Conservation (phyloP, 2,797 vertebrate species). For the Cynodonichthys magdalenae region DNA sequence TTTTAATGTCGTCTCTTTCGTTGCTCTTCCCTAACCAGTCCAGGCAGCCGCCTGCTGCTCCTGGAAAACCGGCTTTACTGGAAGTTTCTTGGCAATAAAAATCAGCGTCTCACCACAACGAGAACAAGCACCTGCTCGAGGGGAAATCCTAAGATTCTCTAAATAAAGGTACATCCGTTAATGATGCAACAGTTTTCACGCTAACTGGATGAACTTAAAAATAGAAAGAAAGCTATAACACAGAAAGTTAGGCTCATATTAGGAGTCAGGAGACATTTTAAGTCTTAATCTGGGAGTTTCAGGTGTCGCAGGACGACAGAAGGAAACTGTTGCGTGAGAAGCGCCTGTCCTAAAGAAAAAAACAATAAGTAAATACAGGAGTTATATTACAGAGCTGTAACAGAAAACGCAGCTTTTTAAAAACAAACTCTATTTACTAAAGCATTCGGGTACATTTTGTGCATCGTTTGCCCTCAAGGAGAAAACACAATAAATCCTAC, state of each 20-base stretch:
- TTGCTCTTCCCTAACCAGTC: neutral
- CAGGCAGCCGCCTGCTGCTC: neutral
- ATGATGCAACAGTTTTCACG: no score
- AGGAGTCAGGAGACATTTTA: no score
- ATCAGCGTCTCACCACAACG: no score
- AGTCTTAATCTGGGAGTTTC: no score
- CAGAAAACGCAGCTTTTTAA: neutral
- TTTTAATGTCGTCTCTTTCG: neutral
- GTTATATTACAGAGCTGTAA: neutral
- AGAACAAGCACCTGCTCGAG: neutral
- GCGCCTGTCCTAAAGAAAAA: neutral
- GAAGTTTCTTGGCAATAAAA: neutral
- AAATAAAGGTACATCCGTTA: no score
- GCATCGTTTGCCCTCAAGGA: no score
- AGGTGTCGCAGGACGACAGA: neutral
- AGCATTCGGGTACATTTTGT: neutral
- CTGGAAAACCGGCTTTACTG: neutral
- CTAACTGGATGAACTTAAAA: neutral
- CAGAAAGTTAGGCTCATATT: no score
- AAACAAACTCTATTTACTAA: neutral
- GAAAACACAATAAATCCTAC: neutral
- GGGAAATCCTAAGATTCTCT: neutral
- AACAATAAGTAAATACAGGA: no score
- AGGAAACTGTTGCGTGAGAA: neutral
- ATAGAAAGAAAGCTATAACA: neutral